Evolutionary conservation across 2,888 invertebrate species (phyloP).

Genomic region (Limnephilus rhombicus): DNA sequence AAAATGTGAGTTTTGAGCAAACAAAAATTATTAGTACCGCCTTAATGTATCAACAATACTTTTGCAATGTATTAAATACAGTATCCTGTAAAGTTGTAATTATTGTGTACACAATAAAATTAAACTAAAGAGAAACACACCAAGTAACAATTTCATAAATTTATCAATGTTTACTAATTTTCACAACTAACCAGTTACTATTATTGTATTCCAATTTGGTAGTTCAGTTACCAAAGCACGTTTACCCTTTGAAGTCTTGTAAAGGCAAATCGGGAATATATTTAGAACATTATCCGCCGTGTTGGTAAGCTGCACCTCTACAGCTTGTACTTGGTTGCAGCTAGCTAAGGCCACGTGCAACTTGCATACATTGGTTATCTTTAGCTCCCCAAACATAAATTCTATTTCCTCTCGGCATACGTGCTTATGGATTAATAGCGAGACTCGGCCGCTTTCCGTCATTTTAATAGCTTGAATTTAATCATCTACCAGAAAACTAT

Average conservation of each 20-base stretch:
- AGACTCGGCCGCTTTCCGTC: not conserved
- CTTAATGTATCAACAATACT: too few relatives aligned
- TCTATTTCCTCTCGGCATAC: constrained; percentile 29
- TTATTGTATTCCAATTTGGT: not conserved
- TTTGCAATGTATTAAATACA: too few relatives aligned
- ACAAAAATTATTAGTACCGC: too few relatives aligned
- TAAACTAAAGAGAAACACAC: too few relatives aligned
- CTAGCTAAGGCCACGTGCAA: not conserved
- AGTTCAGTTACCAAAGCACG: not conserved
- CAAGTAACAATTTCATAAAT: too few relatives aligned
- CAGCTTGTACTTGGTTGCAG: constrained; percentile 34
- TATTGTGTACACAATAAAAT: too few relatives aligned
- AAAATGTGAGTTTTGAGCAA: too few relatives aligned
- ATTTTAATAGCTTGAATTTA: not conserved
- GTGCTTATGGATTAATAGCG: constrained; percentile 23
- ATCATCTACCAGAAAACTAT: not conserved
- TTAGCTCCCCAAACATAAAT: constrained; percentile 38
- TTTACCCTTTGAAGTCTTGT: constrained; percentile 11
- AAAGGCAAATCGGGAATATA: constrained; percentile 16
- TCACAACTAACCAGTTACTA: not conserved
- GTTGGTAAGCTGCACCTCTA: not conserved
- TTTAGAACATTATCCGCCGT: constrained; percentile 9
- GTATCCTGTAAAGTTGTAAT: too few relatives aligned
- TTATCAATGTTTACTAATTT: not conserved
- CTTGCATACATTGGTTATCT: constrained; percentile 26